A percentile compares a stretch with the other conserved stretches of the same genome.
These are phyloP conservation scores for Mastomys natalensis DNA, from an alignment of 2,113 vertebrate genomes.

Conservation along the genomic window DNA sequence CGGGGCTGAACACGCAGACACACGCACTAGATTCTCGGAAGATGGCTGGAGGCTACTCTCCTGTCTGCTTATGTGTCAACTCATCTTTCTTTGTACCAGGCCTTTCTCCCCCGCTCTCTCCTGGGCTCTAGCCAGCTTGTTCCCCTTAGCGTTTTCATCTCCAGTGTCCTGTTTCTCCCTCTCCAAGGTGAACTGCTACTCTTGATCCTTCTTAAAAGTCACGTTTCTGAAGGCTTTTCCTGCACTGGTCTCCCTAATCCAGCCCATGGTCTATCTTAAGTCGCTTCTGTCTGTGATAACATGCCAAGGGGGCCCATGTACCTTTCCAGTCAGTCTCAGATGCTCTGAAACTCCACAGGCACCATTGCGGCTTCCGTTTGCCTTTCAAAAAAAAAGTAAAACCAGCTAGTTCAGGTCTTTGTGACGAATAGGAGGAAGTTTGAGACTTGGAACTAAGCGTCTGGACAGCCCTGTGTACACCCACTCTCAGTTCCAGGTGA, in stretches of 20 bases:
- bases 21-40: not conserved
- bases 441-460: not conserved
- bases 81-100: not conserved
- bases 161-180: not conserved
- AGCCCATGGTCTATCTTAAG: not conserved
- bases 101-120: not conserved
- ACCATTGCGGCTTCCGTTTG: not conserved
- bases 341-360: too few relatives aligned
- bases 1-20: not conserved
- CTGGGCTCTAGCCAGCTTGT: not conserved
- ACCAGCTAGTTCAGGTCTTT: fast-evolving
- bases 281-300: not conserved
- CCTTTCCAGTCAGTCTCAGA: fast-evolving
- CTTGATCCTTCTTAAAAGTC: not conserved
- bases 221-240: not conserved
- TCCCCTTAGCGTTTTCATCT: not conserved
- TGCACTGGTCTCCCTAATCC: not conserved
- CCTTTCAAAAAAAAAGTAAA: not conserved
- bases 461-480: too few relatives aligned
- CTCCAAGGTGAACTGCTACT: not conserved
- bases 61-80: not conserved
- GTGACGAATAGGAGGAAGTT: not conserved
- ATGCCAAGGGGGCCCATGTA: not conserved
- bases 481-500: fast-evolving
- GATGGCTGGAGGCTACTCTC: not conserved